Base-by-base conservation (phyloP, 2,888 invertebrate species). In the Smittia aterrima region DNA sequence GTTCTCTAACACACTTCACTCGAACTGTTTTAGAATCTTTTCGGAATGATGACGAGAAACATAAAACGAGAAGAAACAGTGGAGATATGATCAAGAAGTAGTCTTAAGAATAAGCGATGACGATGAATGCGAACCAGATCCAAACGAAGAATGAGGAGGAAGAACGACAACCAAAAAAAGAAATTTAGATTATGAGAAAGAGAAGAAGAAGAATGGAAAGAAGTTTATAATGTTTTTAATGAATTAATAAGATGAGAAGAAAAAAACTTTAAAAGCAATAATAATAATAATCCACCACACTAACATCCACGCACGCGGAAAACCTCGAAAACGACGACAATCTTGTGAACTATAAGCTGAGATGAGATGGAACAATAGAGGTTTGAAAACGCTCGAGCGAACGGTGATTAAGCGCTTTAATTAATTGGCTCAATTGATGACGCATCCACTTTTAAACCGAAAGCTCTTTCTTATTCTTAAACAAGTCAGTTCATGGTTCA, bases 371-470 rank as follows among this genome's bases (percentile, higher is more conserved):
- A 58, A 64, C 64, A 64, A 64, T 64, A 18, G 62, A 22, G 20
- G 9, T 6, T 7, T 4, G 53, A 18, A 32, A 32, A 32, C 32
- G 32, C 32, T n/a, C 53, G 53, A 53, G 53, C 18, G n/a, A 27
- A 64, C 64, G 27, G 53, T 70, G 53, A 54, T 70, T 70, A 70
- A 70, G 70, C 70, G 53, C 70, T 70, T 70, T 70, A 70, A 70
- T 70, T 70, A 70, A 70, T 70, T 70, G 70, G n/a, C 70, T 70
- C 70, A 70, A 70, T 70, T 70, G 70, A 70, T 70, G 70, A 70
- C 70, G 70, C 70, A 70, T 70, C 54, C 70, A 70, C 47, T 54
- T 32, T 20, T 18, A 3, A 47, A n/a, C 11, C 47, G 11, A 47
- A 11, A 47, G 16, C 47, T 47, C 16, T 47, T 47, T 16, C 16